Evolutionary conservation across 2,113 vertebrate genomes (phyloP).

Genomic region (Progne subis): DNA sequence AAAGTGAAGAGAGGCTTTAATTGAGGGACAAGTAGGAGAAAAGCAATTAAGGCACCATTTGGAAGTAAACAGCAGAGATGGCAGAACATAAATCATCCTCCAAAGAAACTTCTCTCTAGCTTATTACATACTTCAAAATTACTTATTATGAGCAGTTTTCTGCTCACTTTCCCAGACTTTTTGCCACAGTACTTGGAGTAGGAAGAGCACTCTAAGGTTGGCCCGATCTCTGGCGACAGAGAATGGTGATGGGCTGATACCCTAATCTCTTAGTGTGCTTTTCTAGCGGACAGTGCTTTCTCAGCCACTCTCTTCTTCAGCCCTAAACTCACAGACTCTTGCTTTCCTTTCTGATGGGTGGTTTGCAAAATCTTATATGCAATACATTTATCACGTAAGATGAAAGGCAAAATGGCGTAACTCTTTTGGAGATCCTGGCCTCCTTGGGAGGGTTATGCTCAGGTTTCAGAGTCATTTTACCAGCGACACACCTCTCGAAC

Average conservation of each 20-base stretch:
- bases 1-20: conserved; percentile 17
- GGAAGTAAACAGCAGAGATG: not conserved
- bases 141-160: not conserved
- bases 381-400: not conserved
- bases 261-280: fast-evolving
- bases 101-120: not conserved
- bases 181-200: not conserved
- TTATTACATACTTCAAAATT: not conserved
- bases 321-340: not conserved
- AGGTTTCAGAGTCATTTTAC: not conserved
- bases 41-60: conserved; percentile 42
- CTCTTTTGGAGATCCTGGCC: not conserved
- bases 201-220: not conserved
- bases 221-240: not conserved
- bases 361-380: not conserved
- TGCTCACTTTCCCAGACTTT: not conserved
- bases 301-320: not conserved
- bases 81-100: conserved; percentile 24
- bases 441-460: not conserved
- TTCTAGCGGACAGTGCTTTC: not conserved
- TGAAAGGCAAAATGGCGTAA: not conserved
- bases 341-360: not conserved
- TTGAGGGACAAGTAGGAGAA: conserved; percentile 7
- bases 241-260: not conserved
- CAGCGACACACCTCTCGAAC: not conserved